Percentiles rank a stretch among this genome's conserved stretches.
phyloP scores from a whole-genome alignment of 2,797 vertebrate species.

The Vultur gryphus region DNA sequence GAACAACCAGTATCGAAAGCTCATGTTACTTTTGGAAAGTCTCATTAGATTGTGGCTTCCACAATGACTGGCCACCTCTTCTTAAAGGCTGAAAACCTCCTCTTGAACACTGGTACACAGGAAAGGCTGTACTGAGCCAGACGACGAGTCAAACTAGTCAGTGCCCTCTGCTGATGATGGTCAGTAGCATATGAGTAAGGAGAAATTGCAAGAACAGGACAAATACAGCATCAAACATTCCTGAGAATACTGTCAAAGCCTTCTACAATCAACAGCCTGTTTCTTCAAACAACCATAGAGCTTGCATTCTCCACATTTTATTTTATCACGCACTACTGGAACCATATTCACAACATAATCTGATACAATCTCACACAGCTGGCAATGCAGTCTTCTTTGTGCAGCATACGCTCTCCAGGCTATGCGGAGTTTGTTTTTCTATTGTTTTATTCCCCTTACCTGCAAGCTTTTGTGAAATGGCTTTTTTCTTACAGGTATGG shows the following conservation, averaged over 20 bases:
- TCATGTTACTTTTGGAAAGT: not conserved
- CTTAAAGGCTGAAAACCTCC: not conserved
- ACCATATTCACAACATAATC: not conserved
- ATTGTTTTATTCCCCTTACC: not conserved
- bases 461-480: not conserved
- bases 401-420: not conserved
- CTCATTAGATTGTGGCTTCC: not conserved
- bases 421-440: rapidly evolving
- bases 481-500: not conserved
- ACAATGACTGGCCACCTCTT: not conserved
- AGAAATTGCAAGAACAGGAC: not conserved
- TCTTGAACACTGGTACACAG: not conserved
- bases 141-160: not conserved
- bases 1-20: not conserved
- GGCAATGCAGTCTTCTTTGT: not conserved
- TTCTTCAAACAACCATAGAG: not conserved
- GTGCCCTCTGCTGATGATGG: not conserved
- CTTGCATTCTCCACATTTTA: not conserved
- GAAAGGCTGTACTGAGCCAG: not conserved
- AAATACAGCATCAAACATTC: not conserved
- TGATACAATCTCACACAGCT: not conserved
- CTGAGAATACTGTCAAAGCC: not conserved
- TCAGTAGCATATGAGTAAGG: not conserved
- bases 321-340: not conserved
- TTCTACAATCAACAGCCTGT: not conserved